These are phyloP conservation scores for Limnephilus rhombicus DNA, from an alignment of 2,888 invertebrate species.

Conservation along the genomic window DNA sequence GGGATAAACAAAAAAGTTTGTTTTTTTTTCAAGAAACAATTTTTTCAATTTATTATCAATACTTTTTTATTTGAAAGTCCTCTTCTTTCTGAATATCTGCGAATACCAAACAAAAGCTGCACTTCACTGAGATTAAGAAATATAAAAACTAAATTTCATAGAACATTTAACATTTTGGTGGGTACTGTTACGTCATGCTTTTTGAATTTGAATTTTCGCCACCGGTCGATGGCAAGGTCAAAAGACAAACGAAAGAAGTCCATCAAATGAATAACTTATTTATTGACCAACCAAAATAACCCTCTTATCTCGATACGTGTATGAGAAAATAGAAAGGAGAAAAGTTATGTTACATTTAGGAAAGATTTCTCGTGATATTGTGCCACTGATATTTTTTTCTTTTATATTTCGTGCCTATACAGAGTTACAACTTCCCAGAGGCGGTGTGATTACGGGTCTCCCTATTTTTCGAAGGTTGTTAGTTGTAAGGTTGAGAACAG, in stretches of 20 bases:
- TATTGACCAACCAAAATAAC: not conserved
- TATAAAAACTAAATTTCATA: not conserved
- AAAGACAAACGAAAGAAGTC: not conserved
- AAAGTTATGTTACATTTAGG: not conserved
- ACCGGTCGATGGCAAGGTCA: not conserved
- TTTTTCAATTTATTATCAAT: too few species aligned
- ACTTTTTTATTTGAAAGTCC: too few species aligned
- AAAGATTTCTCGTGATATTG: not conserved
- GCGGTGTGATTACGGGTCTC: not conserved
- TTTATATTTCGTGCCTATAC: not conserved
- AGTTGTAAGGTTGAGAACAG: not conserved
- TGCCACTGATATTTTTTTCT: not conserved
- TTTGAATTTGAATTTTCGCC: not conserved
- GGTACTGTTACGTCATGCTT: not conserved
- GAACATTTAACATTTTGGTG: not conserved
- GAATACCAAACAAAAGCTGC: not conserved
- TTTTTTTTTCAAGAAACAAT: too few species aligned
- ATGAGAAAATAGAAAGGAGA: not conserved
- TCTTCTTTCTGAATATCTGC: too few species aligned
- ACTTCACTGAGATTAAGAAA: too few species aligned
- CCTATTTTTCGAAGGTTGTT: not conserved
- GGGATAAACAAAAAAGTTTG: too few species aligned
- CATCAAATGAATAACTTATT: not conserved
- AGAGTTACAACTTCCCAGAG: not conserved
- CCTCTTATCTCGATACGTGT: not conserved